Conservation (phyloP, 1,140 invertebrate species). For the honey bee (Apis mellifera) region DNA sequence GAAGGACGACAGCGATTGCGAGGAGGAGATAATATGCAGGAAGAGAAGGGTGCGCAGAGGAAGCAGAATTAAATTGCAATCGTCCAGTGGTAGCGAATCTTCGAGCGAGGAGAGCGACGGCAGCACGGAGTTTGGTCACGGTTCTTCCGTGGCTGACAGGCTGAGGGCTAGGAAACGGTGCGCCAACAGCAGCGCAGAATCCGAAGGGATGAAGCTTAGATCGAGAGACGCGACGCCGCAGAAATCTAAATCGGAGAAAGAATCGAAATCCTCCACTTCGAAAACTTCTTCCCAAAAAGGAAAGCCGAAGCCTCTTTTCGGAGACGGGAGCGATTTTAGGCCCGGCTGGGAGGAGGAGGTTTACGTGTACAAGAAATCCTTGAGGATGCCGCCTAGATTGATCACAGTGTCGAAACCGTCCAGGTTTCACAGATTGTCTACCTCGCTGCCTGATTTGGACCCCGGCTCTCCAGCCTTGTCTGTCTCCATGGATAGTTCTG, state of each 20-base stretch:
- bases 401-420: conserved; percentile 88
- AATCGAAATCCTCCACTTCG: conserved; percentile 55
- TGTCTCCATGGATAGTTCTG: conserved; percentile 80
- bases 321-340: conserved; percentile 87
- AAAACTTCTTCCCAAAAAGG: conserved; percentile 61
- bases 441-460: conserved; percentile 89
- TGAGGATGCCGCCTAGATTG: conserved; percentile 89
- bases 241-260: conserved; percentile 78
- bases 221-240: conserved; percentile 71
- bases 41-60: conserved; percentile 69
- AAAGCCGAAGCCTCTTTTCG: conserved; percentile 84
- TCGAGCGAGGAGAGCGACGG: conserved; percentile 76
- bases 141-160: conserved; percentile 75
- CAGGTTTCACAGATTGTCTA: conserved; percentile 83
- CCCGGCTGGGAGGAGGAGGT: conserved; percentile 91
- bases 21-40: conserved; percentile 72
- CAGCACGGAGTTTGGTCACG: conserved; percentile 63
- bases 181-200: conserved; percentile 31
- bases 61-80: conserved; percentile 75
- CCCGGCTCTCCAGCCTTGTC: conserved; percentile 85
- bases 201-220: conserved; percentile 73
- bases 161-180: conserved; percentile 74
- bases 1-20: conserved; percentile 70
- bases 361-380: conserved; percentile 89
- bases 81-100: conserved; percentile 74